Percentiles rank a stretch among this genome's conserved stretches.
phyloP scores from a whole-genome alignment of 2,113 vertebrate species.

The Antigone vipio region DNA sequence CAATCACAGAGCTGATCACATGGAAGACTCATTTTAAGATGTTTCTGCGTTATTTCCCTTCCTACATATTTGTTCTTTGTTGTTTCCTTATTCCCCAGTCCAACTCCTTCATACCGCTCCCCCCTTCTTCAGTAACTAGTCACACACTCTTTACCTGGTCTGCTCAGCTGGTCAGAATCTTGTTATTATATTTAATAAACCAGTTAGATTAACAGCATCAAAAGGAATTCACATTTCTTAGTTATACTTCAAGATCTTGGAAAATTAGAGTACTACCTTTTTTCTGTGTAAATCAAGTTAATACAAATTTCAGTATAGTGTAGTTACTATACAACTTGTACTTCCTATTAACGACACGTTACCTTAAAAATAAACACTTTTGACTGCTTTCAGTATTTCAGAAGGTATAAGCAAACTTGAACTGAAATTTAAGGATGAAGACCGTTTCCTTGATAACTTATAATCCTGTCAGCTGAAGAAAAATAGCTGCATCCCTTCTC shows the following conservation, averaged over 20 bases:
- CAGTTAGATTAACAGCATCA: neutral
- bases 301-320: neutral
- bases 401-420: neutral
- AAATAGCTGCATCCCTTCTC: neutral
- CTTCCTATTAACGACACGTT: neutral
- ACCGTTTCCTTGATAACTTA: neutral
- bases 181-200: neutral
- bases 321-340: neutral
- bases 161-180: neutral
- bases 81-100: neutral
- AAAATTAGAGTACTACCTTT: neutral
- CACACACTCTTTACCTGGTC: neutral
- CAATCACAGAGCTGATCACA: neutral
- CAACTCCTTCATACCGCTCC: neutral
- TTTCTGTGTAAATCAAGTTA: neutral
- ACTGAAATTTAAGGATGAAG: neutral
- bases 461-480: neutral
- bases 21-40: neutral
- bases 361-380: neutral
- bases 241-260: neutral
- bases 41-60: neutral
- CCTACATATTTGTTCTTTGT: neutral
- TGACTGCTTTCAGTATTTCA: too few species aligned
- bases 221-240: neutral
- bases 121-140: neutral